A percentile compares a stretch with the other conserved stretches of the same genome.
These are phyloP conservation scores for Marisa cornuarietis DNA, from an alignment of 1,140 invertebrate genomes.

Conservation along the genomic window DNA sequence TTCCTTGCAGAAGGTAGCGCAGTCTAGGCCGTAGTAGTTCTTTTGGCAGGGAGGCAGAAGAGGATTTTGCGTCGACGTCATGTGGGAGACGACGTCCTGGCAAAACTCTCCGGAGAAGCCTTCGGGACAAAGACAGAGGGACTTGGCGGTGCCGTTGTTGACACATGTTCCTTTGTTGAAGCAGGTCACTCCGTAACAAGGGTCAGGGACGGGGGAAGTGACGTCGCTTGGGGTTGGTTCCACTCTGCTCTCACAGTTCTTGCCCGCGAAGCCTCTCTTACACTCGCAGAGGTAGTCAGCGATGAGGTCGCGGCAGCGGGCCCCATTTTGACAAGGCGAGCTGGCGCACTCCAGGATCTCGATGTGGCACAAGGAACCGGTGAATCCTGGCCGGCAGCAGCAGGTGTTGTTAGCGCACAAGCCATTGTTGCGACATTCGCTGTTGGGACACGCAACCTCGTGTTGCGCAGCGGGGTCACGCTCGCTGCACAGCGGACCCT, in stretches of 20 bases:
- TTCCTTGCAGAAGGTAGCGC: conserved; percentile 22
- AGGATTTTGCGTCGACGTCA: conserved; percentile 10
- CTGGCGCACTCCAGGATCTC: conserved; percentile 73
- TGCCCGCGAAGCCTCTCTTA: conserved; percentile 20
- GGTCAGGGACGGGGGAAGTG: conserved; percentile 4
- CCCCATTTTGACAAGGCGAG: conserved; percentile 81
- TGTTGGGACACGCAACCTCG: conserved; percentile 33
- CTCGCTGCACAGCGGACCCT: conserved; percentile 85
- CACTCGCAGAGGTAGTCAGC: conserved; percentile 36
- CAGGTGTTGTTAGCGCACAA: conserved; percentile 32
- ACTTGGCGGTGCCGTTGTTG: neutral
- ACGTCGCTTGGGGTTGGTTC: neutral
- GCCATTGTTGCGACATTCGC: conserved; percentile 34
- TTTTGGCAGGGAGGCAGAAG: conserved; percentile 6
- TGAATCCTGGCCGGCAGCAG: conserved; percentile 38
- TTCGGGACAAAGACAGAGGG: conserved; percentile 32
- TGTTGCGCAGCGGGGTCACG: conserved; percentile 26
- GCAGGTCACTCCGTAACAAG: conserved; percentile 20
- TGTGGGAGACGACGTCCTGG: conserved; percentile 2
- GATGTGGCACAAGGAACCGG: conserved; percentile 48
- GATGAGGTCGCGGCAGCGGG: conserved; percentile 78
- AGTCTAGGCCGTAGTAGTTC: conserved; percentile 27
- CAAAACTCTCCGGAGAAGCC: conserved; percentile 29
- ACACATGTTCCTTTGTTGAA: conserved; percentile 30
- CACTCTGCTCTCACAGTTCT: conserved; percentile 24